Base-by-base conservation (phyloP, 2,797 vertebrate genomes). In the Premnoplex brunnescens region DNA sequence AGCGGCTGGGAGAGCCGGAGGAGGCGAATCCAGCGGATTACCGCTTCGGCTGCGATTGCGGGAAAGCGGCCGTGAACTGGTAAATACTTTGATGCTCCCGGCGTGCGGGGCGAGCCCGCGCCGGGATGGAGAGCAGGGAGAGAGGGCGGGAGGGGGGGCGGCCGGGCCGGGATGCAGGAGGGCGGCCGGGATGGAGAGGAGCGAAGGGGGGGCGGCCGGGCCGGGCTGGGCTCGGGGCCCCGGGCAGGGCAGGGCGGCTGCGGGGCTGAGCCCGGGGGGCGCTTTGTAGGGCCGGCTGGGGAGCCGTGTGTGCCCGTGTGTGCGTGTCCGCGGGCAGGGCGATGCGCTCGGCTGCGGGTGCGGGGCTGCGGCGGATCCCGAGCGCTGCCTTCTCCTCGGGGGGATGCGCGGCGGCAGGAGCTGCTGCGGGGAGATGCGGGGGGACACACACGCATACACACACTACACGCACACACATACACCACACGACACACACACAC, bases 21-120 rank as follows among this genome's bases (percentile, higher is more conserved):
- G 71, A 95, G 94, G 71, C 60, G 94, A 89, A 97, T 74, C 91
- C 95, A 51, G 71, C 34, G 97, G 95, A 97, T 96, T 78, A 78
- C 89, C 49, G 85, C 78, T 94, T 46, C 75, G 54, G 82, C 97
- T 28, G 91, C 63, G 92, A 89, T 93, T 95, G 73, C 85, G 71
- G 88, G 75, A 54, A 78, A 95, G 91, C 96, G 52, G 72, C 93
- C 84, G 78, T 77, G 85, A 96, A 97, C 97, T 95, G 98, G 97
- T 97, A 97, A 97, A 98, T 97, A 98, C 97, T 98, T 98, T 55
- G 95, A 82, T 96, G 92, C 88, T 94, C 59, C 51, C 66, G 72
- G 88, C 44, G 80, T 86, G 76, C 64, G 86, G 91, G 75, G 85
- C 59, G 89, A 93, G 78, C 75, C 82, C 60, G 51, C 37, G 51